Evolutionary conservation across 1,140 invertebrate genomes (phyloP), one percentile per base, ranked within the genome.

Genomic region (Euwallacea fornicatus): DNA sequence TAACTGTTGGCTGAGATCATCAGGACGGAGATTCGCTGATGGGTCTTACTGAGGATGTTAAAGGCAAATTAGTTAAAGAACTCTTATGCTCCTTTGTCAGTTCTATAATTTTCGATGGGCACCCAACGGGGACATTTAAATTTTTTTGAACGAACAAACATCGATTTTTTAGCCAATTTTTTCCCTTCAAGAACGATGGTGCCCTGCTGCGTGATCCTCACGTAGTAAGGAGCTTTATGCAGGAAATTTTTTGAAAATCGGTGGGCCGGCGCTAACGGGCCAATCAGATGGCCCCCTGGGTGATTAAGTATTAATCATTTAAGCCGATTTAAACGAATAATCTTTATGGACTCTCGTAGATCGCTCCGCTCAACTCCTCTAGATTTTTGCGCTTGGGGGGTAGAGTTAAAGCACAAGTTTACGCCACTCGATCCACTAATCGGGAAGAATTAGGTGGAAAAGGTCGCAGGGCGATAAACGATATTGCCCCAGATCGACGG

Each of bases 1-100:
- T 55, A 55, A 55, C 15, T 55, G 53, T 55, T 55, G 53, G 53
- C 53, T 55, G 8, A 13, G 53, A 55, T 10, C 15, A 7, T 7
- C 11, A 11, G 44, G 44, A 11, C 44, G 7, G 11, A 46, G 7
- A 46, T 10, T 55, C 15, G 7, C 15, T 15, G 53, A 55, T 55
- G 13, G n/a, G n/a, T n/a, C n/a, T n/a, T n/a, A n/a, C n/a, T n/a
- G n/a, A n/a, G n/a, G n/a, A n/a, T n/a, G n/a, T n/a, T n/a, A n/a
- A n/a, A n/a, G n/a, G n/a, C n/a, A n/a, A n/a, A n/a, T n/a, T n/a
- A n/a, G n/a, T n/a, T n/a, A n/a, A n/a, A n/a, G n/a, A n/a, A n/a
- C n/a, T n/a, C n/a, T n/a, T n/a, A n/a, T n/a, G n/a, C n/a, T n/a
- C n/a, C n/a, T n/a, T n/a, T n/a, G n/a, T n/a, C n/a, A n/a, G n/a